Evolutionary conservation across 2,888 invertebrate genomes (phyloP), one percentile per base, ranked within the genome.

Genomic region (Lysandra coridon): DNA sequence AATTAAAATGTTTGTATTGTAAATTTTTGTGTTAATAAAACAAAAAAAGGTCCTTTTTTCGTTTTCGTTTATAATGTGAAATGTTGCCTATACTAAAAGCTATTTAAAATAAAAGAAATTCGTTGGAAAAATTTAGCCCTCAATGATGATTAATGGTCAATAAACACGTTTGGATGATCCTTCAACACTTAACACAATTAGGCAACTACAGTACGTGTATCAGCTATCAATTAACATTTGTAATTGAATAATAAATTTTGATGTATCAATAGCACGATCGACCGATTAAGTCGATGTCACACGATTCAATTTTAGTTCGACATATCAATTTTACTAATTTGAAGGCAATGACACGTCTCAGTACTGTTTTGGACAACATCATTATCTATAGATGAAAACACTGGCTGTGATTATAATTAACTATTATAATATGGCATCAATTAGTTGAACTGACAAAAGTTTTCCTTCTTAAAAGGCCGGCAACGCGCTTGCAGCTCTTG

Each of bases 201-300:
- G 37, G n/a, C 73, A 40, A 73, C 73, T 40, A 73, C 40, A 73
- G 73, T n/a, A 14, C 14, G 37, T 37, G 37, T 73, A 73, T n/a
- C 73, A 73, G 33, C 64, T 64, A 30, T 30, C 30, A 64, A 64
- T 64, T 64, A 30, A 73, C 73, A 40, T 73, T 73, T 40, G 40
- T 73, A 73, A 73, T 73, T 40, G 73, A 73, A 73, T 73, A 40
- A 73, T 73, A 73, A 73, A 73, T 40, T 84, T 83, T 81, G 81
- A 81, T 81, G 82, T 80, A 73, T 73, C 73, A 73, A 73, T 73
- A 73, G n/a, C 40, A 33, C 85, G 81, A 86, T 87, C 84, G 85
- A 83, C 83, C 83, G 83, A 86, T 87, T 83, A 86, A 83, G 84
- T 84, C 83, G 82, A 85, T 17, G 83, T 85, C 83, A 83, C 79